Base-by-base conservation (phyloP, 2,113 vertebrate species). In the Pluvianellus socialis region DNA sequence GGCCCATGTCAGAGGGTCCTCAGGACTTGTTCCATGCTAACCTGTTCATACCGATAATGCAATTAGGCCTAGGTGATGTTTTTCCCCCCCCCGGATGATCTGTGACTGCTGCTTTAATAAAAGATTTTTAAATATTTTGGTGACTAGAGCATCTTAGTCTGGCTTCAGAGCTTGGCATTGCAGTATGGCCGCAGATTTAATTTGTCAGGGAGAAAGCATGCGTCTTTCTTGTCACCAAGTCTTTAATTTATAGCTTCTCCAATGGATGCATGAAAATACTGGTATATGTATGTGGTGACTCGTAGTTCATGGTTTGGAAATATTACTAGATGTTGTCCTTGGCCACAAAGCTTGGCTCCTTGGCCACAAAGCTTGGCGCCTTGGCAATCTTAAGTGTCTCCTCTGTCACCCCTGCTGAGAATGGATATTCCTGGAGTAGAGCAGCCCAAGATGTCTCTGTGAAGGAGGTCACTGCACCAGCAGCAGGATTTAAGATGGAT, bases 61-160 rank as follows among this genome's bases (percentile, higher is more conserved):
- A 74, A 0, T 77, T 88, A 80, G 35, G 6, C 20, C 18, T 16
- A 79, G 33, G 40, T 74, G 61, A n/a, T 56, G 38, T 20, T 59
- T 33, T 33, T 53, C 24, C 2, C 0, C 2, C 0, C 4, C 40
- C 20, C 16, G 2, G 3, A 33, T 62, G 44, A 52, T 63, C 38
- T 88, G 30, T 63, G 21, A 73, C 27, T 90, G 32, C 40, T 84
- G 52, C 40, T 95, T 86, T 77, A 66, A 79, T 68, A 75, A 92
- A 79, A 32, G 2, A 76, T 5, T 49, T 56, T 77, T 63, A 73
- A 80, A 56, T 93, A 71, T 61, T 94, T 88, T 63, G n/a, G 23
- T 86, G 63, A 50, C 32, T 80, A 35, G 14, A 79, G n/a, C 55
- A 67, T 86, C 56, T 90, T 81, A 56, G 17, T 56, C 65, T 75